Evolutionary conservation across 2,888 invertebrate genomes (phyloP).

Genomic region (Brachylomia viminalis): DNA sequence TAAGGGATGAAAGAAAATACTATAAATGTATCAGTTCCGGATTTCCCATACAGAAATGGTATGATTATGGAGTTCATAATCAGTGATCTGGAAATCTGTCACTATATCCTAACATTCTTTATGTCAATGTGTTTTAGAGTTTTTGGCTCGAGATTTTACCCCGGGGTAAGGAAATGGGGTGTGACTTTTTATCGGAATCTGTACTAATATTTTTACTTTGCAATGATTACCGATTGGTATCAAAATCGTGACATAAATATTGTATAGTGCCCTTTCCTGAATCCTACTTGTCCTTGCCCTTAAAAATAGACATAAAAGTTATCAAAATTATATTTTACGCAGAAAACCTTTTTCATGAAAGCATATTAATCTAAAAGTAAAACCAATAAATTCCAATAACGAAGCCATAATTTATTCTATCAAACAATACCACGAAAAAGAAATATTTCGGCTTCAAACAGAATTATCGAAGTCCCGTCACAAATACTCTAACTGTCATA

Average conservation of each 20-base stretch:
- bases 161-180: slow-evolving; percentile 2
- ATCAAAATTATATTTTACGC: not conserved
- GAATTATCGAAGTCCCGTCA: slow-evolving; percentile 66
- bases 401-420: slow-evolving; percentile 45
- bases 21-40: slow-evolving; percentile 31
- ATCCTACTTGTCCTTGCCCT: not conserved
- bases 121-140: slow-evolving; percentile 22
- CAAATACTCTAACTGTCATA: slow-evolving; percentile 72
- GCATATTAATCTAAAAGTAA: slow-evolving; percentile 22
- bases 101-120: slow-evolving; percentile 40
- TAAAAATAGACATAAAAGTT: slow-evolving; percentile 15
- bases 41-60: slow-evolving; percentile 27
- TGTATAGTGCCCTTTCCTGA: not conserved
- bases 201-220: not conserved
- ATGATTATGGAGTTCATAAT: slow-evolving; percentile 43
- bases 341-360: slow-evolving; percentile 25
- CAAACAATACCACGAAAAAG: slow-evolving; percentile 45
- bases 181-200: not conserved
- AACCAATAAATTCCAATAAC: slow-evolving; percentile 39
- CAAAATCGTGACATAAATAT: not conserved
- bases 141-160: slow-evolving; percentile 13
- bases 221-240: not conserved
- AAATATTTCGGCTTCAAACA: slow-evolving; percentile 56
- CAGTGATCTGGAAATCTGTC: slow-evolving; percentile 53
- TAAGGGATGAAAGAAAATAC: slow-evolving; percentile 22